These are phyloP conservation scores for Apostichopus parvimensis DNA, from an alignment of 35 echinoderm and acorn worm genomes.

Conservation along the genomic window DNA sequence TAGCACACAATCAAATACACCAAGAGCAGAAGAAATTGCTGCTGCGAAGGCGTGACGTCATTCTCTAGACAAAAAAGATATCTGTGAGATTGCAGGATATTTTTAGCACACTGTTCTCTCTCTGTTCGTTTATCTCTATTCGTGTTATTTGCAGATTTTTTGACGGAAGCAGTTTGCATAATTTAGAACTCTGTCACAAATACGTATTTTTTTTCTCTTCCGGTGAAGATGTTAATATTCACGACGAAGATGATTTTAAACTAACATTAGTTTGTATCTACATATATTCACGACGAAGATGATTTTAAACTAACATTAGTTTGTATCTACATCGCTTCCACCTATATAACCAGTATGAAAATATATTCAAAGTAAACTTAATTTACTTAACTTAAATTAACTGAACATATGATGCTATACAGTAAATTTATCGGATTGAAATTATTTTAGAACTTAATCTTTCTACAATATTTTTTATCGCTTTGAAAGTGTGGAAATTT, in stretches of 20 bases:
- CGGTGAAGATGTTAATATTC: slow-evolving; percentile 7
- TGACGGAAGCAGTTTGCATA: slow-evolving; percentile 50
- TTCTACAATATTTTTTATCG: background rate
- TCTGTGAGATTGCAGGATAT: slow-evolving; percentile 39
- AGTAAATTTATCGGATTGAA: no score
- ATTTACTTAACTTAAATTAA: no score
- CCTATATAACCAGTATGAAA: no score
- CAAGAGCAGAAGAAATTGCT: slow-evolving; percentile 40
- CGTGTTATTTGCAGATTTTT: slow-evolving; percentile 49
- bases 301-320: background rate
- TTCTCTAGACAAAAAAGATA: slow-evolving; percentile 55
- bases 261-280: background rate
- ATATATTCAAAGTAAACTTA: no score
- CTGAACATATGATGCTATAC: no score
- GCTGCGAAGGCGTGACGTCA: slow-evolving; percentile 50
- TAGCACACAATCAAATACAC: slow-evolving; percentile 56
- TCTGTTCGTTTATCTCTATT: background rate
- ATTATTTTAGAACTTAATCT: background rate
- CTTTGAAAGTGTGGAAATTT: background rate
- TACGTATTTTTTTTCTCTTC: background rate
- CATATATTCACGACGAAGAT: slow-evolving; percentile 3
- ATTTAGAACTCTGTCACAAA: slow-evolving; percentile 22
- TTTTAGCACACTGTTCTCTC: slow-evolving; percentile 43
- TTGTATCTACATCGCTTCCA: background rate
- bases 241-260: slow-evolving; percentile 1